Evolutionary conservation across 37 sponge, comb jelly and placozoan species (phyloP).

Genomic region (Diacarnus erythraeanus): DNA sequence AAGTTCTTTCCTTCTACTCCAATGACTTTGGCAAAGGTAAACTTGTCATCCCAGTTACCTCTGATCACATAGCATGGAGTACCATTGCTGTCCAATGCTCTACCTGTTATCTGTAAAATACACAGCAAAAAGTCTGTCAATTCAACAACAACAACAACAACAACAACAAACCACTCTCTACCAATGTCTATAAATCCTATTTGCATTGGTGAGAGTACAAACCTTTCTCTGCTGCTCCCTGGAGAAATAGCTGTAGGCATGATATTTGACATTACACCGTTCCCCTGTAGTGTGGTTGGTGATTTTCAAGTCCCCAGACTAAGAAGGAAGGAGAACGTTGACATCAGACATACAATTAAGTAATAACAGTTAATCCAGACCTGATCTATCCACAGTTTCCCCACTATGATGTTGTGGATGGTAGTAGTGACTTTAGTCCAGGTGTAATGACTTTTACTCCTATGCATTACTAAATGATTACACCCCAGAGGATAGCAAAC

Average conservation of each 20-base stretch:
- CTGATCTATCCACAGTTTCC: constrained; percentile 95
- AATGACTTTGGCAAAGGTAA: constrained; percentile 63
- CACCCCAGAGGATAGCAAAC: constrained; percentile 75
- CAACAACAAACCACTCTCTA: too few relatives aligned
- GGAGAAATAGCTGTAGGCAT: constrained; percentile 93
- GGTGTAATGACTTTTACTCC: constrained; percentile 91
- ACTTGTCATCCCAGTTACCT: constrained; percentile 92
- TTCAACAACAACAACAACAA: neutral
- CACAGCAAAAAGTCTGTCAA: too few relatives aligned
- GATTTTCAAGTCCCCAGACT: constrained; percentile 90
- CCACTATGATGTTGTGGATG: constrained; percentile 97
- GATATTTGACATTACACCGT: constrained; percentile 78
- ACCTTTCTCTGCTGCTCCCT: constrained; percentile 86
- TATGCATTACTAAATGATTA: constrained; percentile 80
- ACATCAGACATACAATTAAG: neutral
- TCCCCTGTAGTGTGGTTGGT: constrained; percentile 90
- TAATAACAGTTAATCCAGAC: constrained; percentile 16
- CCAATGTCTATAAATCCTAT: neutral
- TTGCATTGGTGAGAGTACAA: neutral
- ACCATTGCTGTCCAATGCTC: constrained; percentile 62
- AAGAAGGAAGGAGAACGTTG: neutral
- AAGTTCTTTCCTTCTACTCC: constrained; percentile 55
- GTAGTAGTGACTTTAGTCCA: constrained; percentile 82
- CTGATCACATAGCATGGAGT: constrained; percentile 58
- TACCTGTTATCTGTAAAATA: constrained; percentile 76